Evolutionary conservation across 35 echinoderm and acorn worm species (phyloP).

Genomic region (Strongylocentrotus purpuratus): DNA sequence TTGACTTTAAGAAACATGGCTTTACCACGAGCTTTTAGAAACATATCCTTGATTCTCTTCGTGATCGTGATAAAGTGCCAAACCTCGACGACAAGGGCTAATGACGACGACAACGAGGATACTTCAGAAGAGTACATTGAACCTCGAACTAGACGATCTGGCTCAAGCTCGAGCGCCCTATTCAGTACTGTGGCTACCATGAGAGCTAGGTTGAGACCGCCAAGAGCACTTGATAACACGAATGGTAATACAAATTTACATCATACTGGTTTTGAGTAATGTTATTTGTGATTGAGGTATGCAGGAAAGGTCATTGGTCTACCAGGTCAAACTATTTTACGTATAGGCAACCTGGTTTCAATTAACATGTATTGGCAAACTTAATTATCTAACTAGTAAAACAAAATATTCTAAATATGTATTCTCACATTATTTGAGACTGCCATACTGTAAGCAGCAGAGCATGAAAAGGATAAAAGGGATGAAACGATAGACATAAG

Average conservation of each 20-base stretch:
- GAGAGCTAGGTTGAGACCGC: background rate
- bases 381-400: too few relatives aligned
- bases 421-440: too few relatives aligned
- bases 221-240: background rate
- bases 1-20: background rate
- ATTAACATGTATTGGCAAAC: too few relatives aligned
- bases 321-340: too few relatives aligned
- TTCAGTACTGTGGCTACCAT: background rate
- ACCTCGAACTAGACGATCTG: background rate
- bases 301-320: too few relatives aligned
- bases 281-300: too few relatives aligned
- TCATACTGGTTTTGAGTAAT: background rate
- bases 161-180: background rate
- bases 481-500: too few relatives aligned
- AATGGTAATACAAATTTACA: background rate
- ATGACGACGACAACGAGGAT: background rate
- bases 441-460: too few relatives aligned
- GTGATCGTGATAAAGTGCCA: background rate
- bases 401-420: too few relatives aligned
- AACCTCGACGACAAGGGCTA: background rate
- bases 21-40: background rate
- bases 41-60: background rate
- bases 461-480: too few relatives aligned
- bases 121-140: background rate
- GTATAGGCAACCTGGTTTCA: too few relatives aligned